A percentile compares a stretch with the other conserved stretches of the same genome.
Conservation (phyloP, 1,140 invertebrate species). For the Drosophila melanica region DNA sequence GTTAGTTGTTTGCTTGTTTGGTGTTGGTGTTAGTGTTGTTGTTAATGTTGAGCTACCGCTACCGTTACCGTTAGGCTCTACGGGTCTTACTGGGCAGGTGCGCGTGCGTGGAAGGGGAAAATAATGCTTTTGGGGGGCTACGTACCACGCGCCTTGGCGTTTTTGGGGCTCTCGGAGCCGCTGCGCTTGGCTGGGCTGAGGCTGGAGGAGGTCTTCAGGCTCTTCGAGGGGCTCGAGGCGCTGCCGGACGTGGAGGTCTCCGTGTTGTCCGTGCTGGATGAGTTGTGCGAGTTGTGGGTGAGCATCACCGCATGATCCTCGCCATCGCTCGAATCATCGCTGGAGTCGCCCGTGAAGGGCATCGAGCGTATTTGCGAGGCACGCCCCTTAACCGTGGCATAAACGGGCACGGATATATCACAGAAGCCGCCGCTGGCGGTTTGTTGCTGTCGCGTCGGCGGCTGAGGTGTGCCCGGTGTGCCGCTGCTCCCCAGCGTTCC, state of each 20-base stretch:
- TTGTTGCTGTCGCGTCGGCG: constrained; percentile 84
- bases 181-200: constrained; percentile 93
- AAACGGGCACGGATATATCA: constrained; percentile 96
- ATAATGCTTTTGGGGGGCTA: constrained; percentile 18
- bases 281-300: constrained; percentile 84
- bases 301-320: constrained; percentile 87
- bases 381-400: constrained; percentile 97
- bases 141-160: constrained; percentile 79
- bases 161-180: constrained; percentile 88
- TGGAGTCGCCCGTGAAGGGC: constrained; percentile 97
- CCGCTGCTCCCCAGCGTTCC: constrained; percentile 52
- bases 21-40: constrained; percentile 19
- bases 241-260: constrained; percentile 86
- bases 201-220: constrained; percentile 92
- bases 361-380: constrained; percentile 97
- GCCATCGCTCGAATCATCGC: constrained; percentile 96
- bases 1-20: background rate
- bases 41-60: constrained; percentile 14
- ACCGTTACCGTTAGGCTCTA: constrained; percentile 35
- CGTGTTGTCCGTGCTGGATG: constrained; percentile 84
- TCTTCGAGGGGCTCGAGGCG: constrained; percentile 92
- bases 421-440: constrained; percentile 89
- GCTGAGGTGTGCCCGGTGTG: constrained; percentile 74
- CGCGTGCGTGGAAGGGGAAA: background rate
- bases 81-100: constrained; percentile 14